A percentile compares a stretch with the other conserved stretches of the same genome.
Conservation (phyloP, 2,888 invertebrate species). For the Chloroclysta siterata region DNA sequence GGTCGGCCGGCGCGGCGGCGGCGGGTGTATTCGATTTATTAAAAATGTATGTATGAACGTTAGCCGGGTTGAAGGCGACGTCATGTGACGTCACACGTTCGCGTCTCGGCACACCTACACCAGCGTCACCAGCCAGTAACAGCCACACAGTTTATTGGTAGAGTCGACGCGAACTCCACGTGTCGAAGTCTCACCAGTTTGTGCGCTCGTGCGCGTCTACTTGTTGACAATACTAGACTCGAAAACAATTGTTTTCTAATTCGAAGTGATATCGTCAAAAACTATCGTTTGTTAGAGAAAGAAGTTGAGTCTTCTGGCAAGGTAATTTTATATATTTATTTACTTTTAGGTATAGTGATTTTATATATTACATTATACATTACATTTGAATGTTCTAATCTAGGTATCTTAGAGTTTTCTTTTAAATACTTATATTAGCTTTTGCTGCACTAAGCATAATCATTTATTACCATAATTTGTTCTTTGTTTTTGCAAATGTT, state of each 20-base stretch:
- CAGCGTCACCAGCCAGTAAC: conserved; percentile 41
- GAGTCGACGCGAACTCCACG: conserved; percentile 62
- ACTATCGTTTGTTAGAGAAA: conserved; percentile 30
- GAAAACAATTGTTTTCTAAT: conserved; percentile 47
- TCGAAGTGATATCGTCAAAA: conserved; percentile 43
- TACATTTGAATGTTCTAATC: too few species aligned
- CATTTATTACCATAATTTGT: not conserved
- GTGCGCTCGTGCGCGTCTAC: conserved; percentile 53
- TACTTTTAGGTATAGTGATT: not conserved
- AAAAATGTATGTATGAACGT: conserved; percentile 24
- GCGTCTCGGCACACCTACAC: conserved; percentile 53
- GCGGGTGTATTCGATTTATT: too few species aligned
- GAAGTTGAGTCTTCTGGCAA: conserved; percentile 39
- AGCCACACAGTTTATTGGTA: conserved; percentile 59
- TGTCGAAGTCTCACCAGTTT: conserved; percentile 57
- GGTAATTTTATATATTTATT: conserved; percentile 39
- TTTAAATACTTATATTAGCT: too few species aligned
- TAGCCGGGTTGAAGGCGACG: conserved; percentile 48
- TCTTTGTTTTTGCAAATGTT: not conserved
- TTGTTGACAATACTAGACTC: conserved; percentile 46
- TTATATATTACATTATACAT: too few species aligned
- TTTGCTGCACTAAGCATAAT: not conserved
- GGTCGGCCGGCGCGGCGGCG: not conserved
- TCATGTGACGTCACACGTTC: conserved; percentile 63
- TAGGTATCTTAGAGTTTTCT: too few species aligned